Evolutionary conservation across 2,888 invertebrate genomes (phyloP).

Genomic region (Clostera curtula): DNA sequence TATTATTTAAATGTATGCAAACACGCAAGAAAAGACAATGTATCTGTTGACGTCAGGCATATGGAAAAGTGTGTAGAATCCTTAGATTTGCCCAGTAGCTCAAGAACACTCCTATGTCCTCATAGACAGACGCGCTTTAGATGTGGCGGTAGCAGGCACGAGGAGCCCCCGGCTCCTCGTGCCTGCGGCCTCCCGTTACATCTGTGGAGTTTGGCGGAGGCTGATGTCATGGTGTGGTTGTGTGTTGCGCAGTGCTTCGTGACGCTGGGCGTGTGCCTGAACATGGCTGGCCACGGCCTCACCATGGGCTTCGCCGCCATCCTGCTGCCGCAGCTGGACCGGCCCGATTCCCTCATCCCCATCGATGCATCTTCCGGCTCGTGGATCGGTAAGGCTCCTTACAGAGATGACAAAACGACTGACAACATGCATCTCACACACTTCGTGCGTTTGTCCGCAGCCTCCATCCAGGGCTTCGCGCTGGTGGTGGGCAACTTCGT

Average conservation of each 20-base stretch:
- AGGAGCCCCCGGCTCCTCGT: neutral
- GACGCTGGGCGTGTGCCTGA: conserved; percentile 35
- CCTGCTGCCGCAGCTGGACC: conserved; percentile 67
- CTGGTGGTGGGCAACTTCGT: conserved; percentile 37
- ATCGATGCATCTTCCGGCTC: conserved; percentile 58
- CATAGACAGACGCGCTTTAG: too few relatives aligned
- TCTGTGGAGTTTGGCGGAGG: neutral
- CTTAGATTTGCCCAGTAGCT: too few relatives aligned
- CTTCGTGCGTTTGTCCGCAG: conserved; percentile 24
- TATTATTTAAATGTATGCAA: too few relatives aligned
- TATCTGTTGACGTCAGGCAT: too few relatives aligned
- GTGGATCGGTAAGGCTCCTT: conserved; percentile 57
- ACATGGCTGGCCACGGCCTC: conserved; percentile 36
- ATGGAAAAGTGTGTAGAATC: too few relatives aligned
- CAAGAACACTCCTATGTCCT: too few relatives aligned
- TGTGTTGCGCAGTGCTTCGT: conserved; percentile 40
- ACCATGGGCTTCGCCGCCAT: conserved; percentile 71
- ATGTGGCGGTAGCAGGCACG: too few relatives aligned
- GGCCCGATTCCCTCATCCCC: conserved; percentile 37
- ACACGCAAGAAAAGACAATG: too few relatives aligned
- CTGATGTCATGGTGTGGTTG: neutral
- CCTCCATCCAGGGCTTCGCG: conserved; percentile 38
- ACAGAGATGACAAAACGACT: neutral
- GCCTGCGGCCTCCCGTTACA: neutral
- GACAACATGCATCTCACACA: neutral